Conservation (phyloP, 2,113 vertebrate species). For the Petroica traversi region DNA sequence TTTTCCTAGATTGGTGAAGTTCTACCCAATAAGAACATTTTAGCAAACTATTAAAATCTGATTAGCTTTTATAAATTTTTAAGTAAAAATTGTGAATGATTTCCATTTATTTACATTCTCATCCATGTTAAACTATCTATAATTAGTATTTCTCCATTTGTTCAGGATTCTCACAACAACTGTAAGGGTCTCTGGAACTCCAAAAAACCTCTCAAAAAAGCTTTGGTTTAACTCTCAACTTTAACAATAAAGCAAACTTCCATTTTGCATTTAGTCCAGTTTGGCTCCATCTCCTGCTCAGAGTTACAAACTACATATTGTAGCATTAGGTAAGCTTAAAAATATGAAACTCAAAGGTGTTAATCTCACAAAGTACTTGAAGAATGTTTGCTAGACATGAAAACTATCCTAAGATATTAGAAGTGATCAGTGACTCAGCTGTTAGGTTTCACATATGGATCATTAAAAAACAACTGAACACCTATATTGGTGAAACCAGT, state of each 20-base stretch:
- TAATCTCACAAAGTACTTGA: background rate
- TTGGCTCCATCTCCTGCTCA: constrained; percentile 44
- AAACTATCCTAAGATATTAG: background rate
- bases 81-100: background rate
- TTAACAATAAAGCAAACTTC: background rate
- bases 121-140: background rate
- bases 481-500: background rate
- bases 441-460: background rate
- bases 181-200: background rate
- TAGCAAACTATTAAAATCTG: background rate
- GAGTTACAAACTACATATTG: constrained; percentile 1
- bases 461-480: background rate
- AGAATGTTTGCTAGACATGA: background rate
- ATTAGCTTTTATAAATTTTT: background rate
- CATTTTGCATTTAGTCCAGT: background rate
- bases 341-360: background rate
- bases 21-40: background rate
- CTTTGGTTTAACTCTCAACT: background rate
- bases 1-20: background rate
- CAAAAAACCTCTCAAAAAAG: background rate
- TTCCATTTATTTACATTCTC: background rate
- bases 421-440: background rate
- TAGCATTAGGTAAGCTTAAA: background rate
- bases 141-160: background rate
- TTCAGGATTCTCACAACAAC: background rate